Conservation (phyloP, 2,888 invertebrate species). For the Ectemnius continuus region DNA sequence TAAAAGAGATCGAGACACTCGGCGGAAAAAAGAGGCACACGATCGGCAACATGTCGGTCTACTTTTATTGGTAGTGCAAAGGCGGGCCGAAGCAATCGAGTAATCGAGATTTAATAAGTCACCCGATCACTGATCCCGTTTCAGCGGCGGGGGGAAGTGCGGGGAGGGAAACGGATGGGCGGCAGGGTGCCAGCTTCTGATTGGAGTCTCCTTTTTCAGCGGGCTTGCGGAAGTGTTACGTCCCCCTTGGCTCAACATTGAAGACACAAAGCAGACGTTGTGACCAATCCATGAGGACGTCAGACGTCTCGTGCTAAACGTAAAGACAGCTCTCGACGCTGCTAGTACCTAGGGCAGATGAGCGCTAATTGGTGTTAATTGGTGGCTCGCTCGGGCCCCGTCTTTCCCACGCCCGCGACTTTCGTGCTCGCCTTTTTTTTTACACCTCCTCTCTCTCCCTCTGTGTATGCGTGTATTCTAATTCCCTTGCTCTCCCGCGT, state of each 20-base stretch:
- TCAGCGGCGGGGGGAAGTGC: background rate
- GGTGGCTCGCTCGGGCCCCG: conserved; percentile 72
- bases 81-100: conserved; percentile 15
- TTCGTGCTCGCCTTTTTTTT: conserved; percentile 70
- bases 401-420: conserved; percentile 77
- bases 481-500: conserved; percentile 45
- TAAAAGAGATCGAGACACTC: conserved; percentile 39
- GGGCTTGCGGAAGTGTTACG: conserved; percentile 35
- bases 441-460: conserved; percentile 32
- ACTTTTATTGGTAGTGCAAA: conserved; percentile 17
- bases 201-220: conserved; percentile 6
- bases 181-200: background rate
- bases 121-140: background rate
- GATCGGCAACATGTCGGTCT: background rate
- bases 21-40: conserved; percentile 20
- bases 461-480: conserved; percentile 51
- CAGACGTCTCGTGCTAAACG: conserved; percentile 60
- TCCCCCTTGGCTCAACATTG: conserved; percentile 11
- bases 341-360: conserved; percentile 75
- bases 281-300: conserved; percentile 50
- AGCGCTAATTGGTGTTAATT: conserved; percentile 78
- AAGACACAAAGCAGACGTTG: conserved; percentile 57
- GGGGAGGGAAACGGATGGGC: background rate
- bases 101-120: background rate
- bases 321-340: conserved; percentile 59